These are phyloP conservation scores for Cheilosia urbana DNA, from an alignment of 2,888 invertebrate species.

Conservation along the genomic window DNA sequence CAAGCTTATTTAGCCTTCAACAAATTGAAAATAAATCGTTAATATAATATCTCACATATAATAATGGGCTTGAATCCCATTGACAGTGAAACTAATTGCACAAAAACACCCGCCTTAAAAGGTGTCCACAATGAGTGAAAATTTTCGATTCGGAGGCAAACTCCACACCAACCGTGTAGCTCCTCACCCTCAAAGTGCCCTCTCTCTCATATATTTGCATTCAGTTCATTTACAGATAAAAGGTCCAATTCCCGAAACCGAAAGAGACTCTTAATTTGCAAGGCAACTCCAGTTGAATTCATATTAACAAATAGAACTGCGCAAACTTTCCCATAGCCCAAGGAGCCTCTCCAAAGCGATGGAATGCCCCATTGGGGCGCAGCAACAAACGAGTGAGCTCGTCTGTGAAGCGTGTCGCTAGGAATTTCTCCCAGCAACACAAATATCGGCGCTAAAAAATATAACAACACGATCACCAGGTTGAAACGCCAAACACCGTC, in stretches of 20 bases:
- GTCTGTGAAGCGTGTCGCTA: conserved; percentile 34
- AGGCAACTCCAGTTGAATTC: conserved; percentile 18
- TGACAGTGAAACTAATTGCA: neutral
- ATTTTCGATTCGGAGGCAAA: neutral
- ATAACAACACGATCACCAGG: conserved; percentile 18
- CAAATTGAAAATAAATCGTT: no score
- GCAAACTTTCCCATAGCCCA: conserved; percentile 61
- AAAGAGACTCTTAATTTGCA: conserved; percentile 36
- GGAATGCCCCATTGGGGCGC: neutral
- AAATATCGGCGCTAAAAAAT: conserved; percentile 26
- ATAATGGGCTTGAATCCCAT: no score
- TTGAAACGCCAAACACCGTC: conserved; percentile 41
- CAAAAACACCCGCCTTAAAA: neutral
- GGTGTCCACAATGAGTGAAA: no score
- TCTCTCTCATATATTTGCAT: conserved; percentile 13
- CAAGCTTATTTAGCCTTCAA: no score
- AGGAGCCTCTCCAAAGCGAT: neutral
- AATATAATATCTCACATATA: no score
- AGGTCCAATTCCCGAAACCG: conserved; percentile 26
- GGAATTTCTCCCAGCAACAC: conserved; percentile 48
- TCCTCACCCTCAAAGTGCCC: conserved; percentile 2
- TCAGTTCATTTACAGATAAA: conserved; percentile 9
- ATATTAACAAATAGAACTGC: conserved; percentile 61
- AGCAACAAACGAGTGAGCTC: neutral
- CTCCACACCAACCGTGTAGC: neutral